Evolutionary conservation across 2,888 invertebrate genomes (phyloP).

Genomic region (Carpatolechia fugitivella): DNA sequence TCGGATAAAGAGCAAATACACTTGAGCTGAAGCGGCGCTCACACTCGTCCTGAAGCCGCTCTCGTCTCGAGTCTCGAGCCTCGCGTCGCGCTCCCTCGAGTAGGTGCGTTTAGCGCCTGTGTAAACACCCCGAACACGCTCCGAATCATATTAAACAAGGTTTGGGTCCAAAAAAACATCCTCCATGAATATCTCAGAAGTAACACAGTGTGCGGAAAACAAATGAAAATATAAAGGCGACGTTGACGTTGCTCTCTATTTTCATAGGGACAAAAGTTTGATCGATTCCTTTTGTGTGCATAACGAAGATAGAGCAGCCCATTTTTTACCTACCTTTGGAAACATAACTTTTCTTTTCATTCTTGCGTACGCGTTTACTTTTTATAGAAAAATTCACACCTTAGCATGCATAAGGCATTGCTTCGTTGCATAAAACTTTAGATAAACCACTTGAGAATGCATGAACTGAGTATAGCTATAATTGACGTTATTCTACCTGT

Average conservation of each 20-base stretch:
- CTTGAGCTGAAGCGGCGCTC: constrained; percentile 55
- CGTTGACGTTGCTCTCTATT: background rate
- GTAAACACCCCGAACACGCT: constrained; percentile 55
- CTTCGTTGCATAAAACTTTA: background rate
- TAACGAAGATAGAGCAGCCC: background rate
- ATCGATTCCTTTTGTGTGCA: constrained; percentile 1
- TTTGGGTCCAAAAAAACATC: constrained; percentile 46
- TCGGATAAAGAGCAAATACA: constrained; percentile 67
- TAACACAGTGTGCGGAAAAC: background rate
- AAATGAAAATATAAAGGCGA: constrained; percentile 1
- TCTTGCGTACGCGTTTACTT: background rate
- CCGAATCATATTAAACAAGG: constrained; percentile 44
- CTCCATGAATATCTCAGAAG: constrained; percentile 20
- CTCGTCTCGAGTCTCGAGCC: constrained; percentile 25
- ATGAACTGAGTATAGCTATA: background rate
- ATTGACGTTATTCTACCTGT: background rate
- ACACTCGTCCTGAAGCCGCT: constrained; percentile 48
- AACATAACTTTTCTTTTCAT: background rate
- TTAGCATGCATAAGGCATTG: background rate
- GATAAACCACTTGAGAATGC: background rate
- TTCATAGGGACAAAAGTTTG: constrained; percentile 7
- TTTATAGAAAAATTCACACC: background rate
- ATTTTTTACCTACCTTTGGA: background rate
- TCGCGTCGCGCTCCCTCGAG: constrained; percentile 35
- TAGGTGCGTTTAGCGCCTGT: constrained; percentile 59